Percentiles rank a stretch among this genome's conserved stretches.
phyloP scores from a whole-genome alignment of 2,888 invertebrate genomes.

The Lycia hirtaria region DNA sequence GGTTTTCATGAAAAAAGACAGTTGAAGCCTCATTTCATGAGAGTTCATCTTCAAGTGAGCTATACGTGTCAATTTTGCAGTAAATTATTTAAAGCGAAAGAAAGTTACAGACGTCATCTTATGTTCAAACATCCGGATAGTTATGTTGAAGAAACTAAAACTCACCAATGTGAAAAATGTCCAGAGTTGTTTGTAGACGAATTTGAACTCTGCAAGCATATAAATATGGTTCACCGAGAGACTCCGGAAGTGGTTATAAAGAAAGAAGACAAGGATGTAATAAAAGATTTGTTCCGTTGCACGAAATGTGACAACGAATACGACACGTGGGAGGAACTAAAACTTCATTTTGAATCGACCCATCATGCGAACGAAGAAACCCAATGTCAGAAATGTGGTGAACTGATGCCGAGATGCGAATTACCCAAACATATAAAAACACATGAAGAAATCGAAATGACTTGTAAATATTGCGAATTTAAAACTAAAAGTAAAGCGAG shows the following conservation, averaged over 20 bases:
- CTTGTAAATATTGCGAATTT: slow-evolving; percentile 73
- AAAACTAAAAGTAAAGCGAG: slow-evolving; percentile 64
- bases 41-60: slow-evolving; percentile 72
- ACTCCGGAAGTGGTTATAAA: slow-evolving; percentile 27
- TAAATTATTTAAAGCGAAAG: slow-evolving; percentile 73
- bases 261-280: slow-evolving; percentile 65
- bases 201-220: slow-evolving; percentile 71
- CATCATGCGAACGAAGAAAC: slow-evolving; percentile 62
- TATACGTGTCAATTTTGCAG: slow-evolving; percentile 71
- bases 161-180: slow-evolving; percentile 71
- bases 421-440: slow-evolving; percentile 70
- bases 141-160: slow-evolving; percentile 39
- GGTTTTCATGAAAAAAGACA: slow-evolving; percentile 72
- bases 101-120: slow-evolving; percentile 72
- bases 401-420: slow-evolving; percentile 61
- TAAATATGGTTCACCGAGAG: slow-evolving; percentile 57
- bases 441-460: slow-evolving; percentile 49
- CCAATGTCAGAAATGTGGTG: slow-evolving; percentile 75
- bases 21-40: slow-evolving; percentile 70
- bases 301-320: slow-evolving; percentile 69
- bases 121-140: slow-evolving; percentile 65
- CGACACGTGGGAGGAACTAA: slow-evolving; percentile 62
- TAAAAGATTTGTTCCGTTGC: slow-evolving; percentile 65
- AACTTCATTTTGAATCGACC: slow-evolving; percentile 66
- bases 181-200: slow-evolving; percentile 67